Percentiles rank a stretch among this genome's conserved stretches.
phyloP scores from a whole-genome alignment of 2,113 vertebrate species.

The Hystrix cristata region DNA sequence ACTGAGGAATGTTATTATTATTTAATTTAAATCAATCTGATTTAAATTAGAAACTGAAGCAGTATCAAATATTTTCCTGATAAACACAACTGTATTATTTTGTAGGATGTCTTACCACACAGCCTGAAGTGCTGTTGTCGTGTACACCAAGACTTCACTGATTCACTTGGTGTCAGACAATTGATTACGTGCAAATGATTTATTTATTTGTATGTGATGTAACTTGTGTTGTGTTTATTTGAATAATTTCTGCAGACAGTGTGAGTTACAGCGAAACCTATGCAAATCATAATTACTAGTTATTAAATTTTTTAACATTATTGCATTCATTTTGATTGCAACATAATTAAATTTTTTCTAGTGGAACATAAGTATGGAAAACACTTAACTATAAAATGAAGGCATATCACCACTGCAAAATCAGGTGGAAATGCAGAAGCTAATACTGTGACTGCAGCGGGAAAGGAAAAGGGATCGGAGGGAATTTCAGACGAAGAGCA shows the following conservation, averaged over 20 bases:
- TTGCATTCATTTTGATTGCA: constrained; percentile 15
- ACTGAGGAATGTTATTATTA: not conserved
- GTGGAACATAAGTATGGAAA: not conserved
- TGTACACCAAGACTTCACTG: not conserved
- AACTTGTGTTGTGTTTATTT: not conserved
- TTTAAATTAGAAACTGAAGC: not conserved
- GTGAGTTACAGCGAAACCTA: not conserved
- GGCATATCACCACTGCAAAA: not conserved
- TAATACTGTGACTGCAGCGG: not conserved
- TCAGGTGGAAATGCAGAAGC: not conserved
- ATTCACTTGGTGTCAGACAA: not conserved
- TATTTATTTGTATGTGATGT: not conserved
- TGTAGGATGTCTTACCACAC: not conserved
- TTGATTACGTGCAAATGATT: not conserved
- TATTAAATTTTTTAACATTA: not conserved
- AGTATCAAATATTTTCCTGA: not conserved
- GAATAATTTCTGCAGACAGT: not conserved
- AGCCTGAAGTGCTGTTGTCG: not conserved
- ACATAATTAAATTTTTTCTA: constrained; percentile 29
- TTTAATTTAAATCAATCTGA: not conserved
- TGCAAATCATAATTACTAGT: not conserved
- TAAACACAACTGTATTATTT: not conserved
- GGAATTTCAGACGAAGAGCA: not conserved
- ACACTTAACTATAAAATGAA: not conserved
- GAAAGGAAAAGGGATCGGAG: not conserved